These are phyloP conservation scores for Forbesichthys papilliferus DNA, from an alignment of 2,113 vertebrate species.

Conservation along the genomic window DNA sequence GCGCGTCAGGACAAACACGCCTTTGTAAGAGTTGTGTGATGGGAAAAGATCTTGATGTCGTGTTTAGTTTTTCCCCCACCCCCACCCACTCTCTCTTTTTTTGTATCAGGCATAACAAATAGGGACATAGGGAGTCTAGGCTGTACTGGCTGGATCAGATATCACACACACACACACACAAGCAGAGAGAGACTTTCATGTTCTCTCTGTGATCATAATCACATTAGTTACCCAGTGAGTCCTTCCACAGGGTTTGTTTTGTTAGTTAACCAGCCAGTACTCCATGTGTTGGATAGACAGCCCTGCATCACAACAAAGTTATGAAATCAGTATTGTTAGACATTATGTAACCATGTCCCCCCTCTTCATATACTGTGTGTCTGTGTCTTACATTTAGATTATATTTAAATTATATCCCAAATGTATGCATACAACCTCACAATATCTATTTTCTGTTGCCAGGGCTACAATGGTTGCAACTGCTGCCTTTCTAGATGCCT, in stretches of 20 bases:
- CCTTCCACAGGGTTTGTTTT: constrained; percentile 20
- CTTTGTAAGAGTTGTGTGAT: constrained; percentile 18
- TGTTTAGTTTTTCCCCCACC: background rate
- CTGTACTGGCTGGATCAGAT: constrained; percentile 35
- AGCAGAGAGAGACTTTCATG: background rate
- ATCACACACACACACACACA: constrained; percentile 11
- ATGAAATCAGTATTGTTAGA: too few relatives aligned
- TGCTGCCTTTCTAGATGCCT: constrained; percentile 81
- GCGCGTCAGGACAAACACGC: constrained; percentile 37
- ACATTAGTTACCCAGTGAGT: constrained; percentile 14
- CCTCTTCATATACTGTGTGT: background rate
- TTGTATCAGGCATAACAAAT: constrained; percentile 19
- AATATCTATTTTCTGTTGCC: constrained; percentile 16
- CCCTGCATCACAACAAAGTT: background rate
- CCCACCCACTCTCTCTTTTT: constrained; percentile 10
- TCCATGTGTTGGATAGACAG: background rate
- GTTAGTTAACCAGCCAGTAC: constrained; percentile 13
- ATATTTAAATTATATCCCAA: background rate
- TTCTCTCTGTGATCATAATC: constrained; percentile 31
- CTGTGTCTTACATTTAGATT: too few relatives aligned
- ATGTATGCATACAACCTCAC: background rate
- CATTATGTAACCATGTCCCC: too few relatives aligned
- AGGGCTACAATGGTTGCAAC: constrained; percentile 79
- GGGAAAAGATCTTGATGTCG: constrained; percentile 21
- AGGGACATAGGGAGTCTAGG: constrained; percentile 8